Percentiles rank a stretch among this genome's conserved stretches.
Conservation (phyloP, 1,140 invertebrate species). For the Hyles vespertilio region DNA sequence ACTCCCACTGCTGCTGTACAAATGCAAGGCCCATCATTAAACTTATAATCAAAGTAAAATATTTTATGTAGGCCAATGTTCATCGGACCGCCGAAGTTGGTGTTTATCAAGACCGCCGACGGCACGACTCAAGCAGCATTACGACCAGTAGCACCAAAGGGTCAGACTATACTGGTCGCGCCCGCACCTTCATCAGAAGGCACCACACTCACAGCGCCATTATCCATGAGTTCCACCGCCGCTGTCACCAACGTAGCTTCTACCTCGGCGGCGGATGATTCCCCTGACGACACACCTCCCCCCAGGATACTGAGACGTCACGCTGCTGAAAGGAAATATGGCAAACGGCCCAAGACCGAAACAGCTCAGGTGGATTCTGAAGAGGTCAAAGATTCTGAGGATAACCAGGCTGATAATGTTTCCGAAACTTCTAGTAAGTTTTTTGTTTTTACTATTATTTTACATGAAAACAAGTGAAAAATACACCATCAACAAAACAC, state of each 20-base stretch:
- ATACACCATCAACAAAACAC: too few species aligned
- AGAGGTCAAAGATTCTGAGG: slow-evolving; percentile 40
- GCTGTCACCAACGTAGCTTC: slow-evolving; percentile 22
- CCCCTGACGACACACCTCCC: slow-evolving; percentile 39
- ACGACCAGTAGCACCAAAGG: slow-evolving; percentile 52
- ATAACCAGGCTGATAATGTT: slow-evolving; percentile 35
- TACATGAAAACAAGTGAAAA: too few species aligned
- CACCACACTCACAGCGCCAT: background rate
- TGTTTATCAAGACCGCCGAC: slow-evolving; percentile 72
- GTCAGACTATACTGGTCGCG: slow-evolving; percentile 69
- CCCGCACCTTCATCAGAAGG: slow-evolving; percentile 38
- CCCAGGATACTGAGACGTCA: slow-evolving; percentile 48
- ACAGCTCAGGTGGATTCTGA: slow-evolving; percentile 20
- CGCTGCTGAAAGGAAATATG: slow-evolving; percentile 60
- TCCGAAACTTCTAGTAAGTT: slow-evolving; percentile 52
- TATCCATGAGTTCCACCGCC: slow-evolving; percentile 4
- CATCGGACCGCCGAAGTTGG: slow-evolving; percentile 70
- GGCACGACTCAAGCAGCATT: slow-evolving; percentile 51
- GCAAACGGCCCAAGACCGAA: slow-evolving; percentile 62
- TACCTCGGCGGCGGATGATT: slow-evolving; percentile 35
- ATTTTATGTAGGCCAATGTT: slow-evolving; percentile 61
- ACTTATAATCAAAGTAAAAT: background rate
- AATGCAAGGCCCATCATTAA: too few species aligned
- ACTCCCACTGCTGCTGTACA: too few species aligned
- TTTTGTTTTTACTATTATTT: too few species aligned